These are phyloP conservation scores for Hemitrygon akajei DNA, from an alignment of 2,797 vertebrate genomes.

Conservation along the genomic window DNA sequence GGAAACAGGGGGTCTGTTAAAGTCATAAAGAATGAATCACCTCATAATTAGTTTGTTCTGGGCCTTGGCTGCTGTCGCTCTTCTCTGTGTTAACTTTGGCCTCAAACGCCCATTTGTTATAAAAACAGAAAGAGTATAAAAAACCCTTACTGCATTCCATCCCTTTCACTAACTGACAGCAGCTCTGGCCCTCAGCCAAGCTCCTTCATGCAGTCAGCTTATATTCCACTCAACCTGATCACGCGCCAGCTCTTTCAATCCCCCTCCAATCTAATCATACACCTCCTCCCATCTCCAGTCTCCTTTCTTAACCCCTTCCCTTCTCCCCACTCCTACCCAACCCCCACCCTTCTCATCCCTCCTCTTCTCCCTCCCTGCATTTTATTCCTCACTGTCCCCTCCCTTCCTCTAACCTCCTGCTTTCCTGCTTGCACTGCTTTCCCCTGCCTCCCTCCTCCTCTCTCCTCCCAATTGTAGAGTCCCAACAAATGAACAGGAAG, in stretches of 20 bases:
- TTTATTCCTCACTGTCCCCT: neutral
- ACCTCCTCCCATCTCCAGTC: neutral
- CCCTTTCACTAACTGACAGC: constrained; percentile 26
- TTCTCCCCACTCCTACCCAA: too few relatives aligned
- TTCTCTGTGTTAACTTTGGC: constrained; percentile 29
- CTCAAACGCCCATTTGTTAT: constrained; percentile 31
- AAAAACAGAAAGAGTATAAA: constrained; percentile 30
- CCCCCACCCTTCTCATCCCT: too few relatives aligned
- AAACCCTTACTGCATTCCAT: constrained; percentile 24
- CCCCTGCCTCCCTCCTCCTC: neutral
- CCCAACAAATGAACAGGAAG: neutral
- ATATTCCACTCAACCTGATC: constrained; percentile 1
- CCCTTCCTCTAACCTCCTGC: neutral
- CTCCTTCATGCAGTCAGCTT: constrained; percentile 1
- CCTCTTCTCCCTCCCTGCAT: neutral
- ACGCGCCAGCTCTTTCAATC: neutral
- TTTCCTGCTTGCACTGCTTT: neutral
- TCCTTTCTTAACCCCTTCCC: too few relatives aligned
- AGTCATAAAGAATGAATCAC: constrained; percentile 34
- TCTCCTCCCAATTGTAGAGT: neutral
- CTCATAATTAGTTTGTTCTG: constrained; percentile 30
- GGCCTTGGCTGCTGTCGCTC: constrained; percentile 11
- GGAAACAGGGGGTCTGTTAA: constrained; percentile 3
- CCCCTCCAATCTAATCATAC: too few relatives aligned
- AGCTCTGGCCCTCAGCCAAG: neutral